A percentile compares a stretch with the other conserved stretches of the same genome.
phyloP scores from a whole-genome alignment of 2,888 invertebrate genomes.

The Drepanosiphum platanoidis region DNA sequence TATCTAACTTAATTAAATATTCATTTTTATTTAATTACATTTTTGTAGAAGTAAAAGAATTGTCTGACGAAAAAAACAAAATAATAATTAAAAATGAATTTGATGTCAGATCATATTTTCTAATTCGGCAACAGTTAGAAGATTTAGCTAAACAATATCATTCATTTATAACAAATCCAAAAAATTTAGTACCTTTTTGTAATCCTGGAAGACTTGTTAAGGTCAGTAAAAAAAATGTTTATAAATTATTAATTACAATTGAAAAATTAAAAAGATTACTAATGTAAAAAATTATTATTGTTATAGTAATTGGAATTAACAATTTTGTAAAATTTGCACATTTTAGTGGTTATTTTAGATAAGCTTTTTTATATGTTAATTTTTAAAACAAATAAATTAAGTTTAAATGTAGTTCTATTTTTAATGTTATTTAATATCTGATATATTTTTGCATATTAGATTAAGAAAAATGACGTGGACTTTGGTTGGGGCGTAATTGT shows the following conservation, averaged over 20 bases:
- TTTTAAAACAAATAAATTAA: neutral
- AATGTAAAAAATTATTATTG: too few species aligned
- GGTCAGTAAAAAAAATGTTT: conserved; percentile 72
- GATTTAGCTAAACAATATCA: conserved; percentile 80
- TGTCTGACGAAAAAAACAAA: conserved; percentile 74
- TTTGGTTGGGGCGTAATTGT: conserved; percentile 98
- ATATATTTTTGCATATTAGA: too few species aligned
- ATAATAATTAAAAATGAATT: conserved; percentile 79
- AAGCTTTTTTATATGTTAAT: neutral
- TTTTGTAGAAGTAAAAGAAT: conserved; percentile 67
- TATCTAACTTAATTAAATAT: conserved; percentile 1
- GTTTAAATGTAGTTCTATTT: neutral
- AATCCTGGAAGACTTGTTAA: conserved; percentile 94
- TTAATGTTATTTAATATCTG: conserved; percentile 43
- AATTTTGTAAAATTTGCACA: too few species aligned
- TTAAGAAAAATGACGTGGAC: conserved; percentile 83
- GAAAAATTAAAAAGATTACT: too few species aligned
- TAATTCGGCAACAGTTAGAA: conserved; percentile 83
- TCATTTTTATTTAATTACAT: neutral
- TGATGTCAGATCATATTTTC: conserved; percentile 83
- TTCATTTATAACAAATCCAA: conserved; percentile 82
- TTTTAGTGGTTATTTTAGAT: too few species aligned
- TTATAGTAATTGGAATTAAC: too few species aligned
- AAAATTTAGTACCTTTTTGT: conserved; percentile 91
- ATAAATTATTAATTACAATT: too few species aligned